phyloP scores from a whole-genome alignment of 2,888 invertebrate genomes.

The Volucella inanis region DNA sequence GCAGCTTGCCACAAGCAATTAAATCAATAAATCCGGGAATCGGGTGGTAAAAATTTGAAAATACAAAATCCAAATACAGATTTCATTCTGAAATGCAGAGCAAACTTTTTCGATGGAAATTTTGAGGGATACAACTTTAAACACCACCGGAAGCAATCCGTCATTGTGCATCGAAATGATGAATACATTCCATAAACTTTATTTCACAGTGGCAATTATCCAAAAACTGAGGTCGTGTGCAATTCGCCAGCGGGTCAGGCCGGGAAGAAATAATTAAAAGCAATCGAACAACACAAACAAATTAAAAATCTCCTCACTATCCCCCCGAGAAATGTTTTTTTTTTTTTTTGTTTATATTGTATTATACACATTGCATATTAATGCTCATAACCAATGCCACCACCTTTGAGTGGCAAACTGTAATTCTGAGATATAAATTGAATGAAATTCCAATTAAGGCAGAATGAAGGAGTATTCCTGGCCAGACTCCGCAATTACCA shows the following conservation, averaged over 20 bases:
- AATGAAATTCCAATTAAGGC: constrained; percentile 54
- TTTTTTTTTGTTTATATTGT: neutral
- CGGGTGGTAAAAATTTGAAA: neutral
- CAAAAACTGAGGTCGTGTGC: constrained; percentile 15
- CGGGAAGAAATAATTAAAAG: constrained; percentile 48
- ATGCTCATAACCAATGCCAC: constrained; percentile 34
- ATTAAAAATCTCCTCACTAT: constrained; percentile 25
- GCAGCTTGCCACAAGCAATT: constrained; percentile 64
- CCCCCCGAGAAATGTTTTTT: neutral
- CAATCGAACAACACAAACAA: constrained; percentile 63
- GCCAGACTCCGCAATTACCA: constrained; percentile 1
- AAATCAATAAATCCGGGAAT: constrained; percentile 54
- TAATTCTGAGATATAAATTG: constrained; percentile 58
- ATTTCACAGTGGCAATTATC: constrained; percentile 45
- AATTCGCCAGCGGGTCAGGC: neutral
- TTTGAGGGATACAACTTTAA: constrained; percentile 47
- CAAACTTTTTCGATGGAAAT: constrained; percentile 38
- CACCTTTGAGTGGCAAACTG: constrained; percentile 45
- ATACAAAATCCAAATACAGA: constrained; percentile 11
- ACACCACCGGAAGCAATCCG: constrained; percentile 29
- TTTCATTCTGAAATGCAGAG: constrained; percentile 35
- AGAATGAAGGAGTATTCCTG: constrained; percentile 26
- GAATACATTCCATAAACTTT: constrained; percentile 22
- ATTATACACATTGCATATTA: constrained; percentile 14
- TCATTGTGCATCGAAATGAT: constrained; percentile 32